Base-by-base conservation (phyloP, 2,888 invertebrate species). In the Sussaba pulchella region DNA sequence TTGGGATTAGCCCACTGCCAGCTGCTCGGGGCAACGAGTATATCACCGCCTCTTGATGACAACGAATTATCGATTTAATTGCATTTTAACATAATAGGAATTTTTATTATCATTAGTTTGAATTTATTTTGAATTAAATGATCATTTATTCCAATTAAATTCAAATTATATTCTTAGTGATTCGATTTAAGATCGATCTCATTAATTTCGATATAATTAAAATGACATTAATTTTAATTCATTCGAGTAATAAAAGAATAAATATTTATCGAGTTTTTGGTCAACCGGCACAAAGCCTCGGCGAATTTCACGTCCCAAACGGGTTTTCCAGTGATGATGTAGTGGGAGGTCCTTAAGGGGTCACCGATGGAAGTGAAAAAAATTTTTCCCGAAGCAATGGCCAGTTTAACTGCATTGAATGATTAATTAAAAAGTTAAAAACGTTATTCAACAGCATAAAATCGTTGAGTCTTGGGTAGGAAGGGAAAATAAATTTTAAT, bases 301-400 rank as follows among this genome's bases (percentile, higher is more conserved):
- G 92, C 91, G 31, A 78, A 88, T 88, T 94, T 94, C 0, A 93
- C 93, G 80, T 95, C 95, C 93, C 94, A 94, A 9, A 95, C 94
- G 0, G 95, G 95, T 83, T 94, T 93, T 0, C 95, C 95, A 4
- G 94, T 93, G 36, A 95, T 92, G 2, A 95, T 93, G 87, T 94
- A 95, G 88, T 94, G 93, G 0, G 94, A 93, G 75, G 92, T 92
- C 1, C 88, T 91, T 21, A 90, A 85, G 0, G 89, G 88, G 57
- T 93, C 91, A 0, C 94, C 94, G 74, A 95, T 94, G 5, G 95
- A 92, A 0, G 94, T 94, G 86, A 95, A 95, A 57, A 93, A 92
- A 8, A 93, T 93, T 61, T 92, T 90, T 0, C 95, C 95, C 6
- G 94, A 94, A 3, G 95, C 93, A 83, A 95, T 94, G 0, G 95